phyloP scores from a whole-genome alignment of 2,113 vertebrate species.

The Cochlearius cochlearius region DNA sequence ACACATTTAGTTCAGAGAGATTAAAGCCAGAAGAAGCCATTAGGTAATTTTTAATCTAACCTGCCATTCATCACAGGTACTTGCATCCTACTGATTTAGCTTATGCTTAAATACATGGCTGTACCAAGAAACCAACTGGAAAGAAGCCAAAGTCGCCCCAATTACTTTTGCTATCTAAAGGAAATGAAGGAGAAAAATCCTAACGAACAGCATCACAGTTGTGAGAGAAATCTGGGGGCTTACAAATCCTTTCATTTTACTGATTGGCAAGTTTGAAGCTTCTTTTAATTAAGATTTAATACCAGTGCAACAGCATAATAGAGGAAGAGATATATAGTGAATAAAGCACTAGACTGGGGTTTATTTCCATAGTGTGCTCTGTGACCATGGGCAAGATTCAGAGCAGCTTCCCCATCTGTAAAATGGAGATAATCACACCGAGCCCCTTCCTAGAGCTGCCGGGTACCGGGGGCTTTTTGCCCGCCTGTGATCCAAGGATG shows the following conservation, averaged over 20 bases:
- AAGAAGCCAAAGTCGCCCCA: background rate
- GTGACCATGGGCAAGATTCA: background rate
- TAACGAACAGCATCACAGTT: background rate
- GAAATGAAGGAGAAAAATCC: background rate
- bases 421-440: background rate
- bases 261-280: background rate
- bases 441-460: background rate
- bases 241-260: background rate
- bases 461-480: background rate
- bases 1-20: background rate
- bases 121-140: background rate
- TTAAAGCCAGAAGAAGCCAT: constrained; percentile 10
- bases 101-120: background rate
- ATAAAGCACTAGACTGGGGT: background rate
- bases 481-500: fast-evolving
- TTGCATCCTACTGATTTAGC: background rate
- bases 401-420: background rate
- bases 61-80: background rate
- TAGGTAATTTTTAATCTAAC: constrained; percentile 34
- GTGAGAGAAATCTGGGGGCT: background rate
- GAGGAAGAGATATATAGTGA: background rate
- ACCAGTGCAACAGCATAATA: background rate
- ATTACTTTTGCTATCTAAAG: background rate
- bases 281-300: constrained; percentile 46
- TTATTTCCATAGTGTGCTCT: background rate